Evolutionary conservation across 64 coral and sea anemone species (phyloP).

Genomic region (Dendrophyllia cribrosa): DNA sequence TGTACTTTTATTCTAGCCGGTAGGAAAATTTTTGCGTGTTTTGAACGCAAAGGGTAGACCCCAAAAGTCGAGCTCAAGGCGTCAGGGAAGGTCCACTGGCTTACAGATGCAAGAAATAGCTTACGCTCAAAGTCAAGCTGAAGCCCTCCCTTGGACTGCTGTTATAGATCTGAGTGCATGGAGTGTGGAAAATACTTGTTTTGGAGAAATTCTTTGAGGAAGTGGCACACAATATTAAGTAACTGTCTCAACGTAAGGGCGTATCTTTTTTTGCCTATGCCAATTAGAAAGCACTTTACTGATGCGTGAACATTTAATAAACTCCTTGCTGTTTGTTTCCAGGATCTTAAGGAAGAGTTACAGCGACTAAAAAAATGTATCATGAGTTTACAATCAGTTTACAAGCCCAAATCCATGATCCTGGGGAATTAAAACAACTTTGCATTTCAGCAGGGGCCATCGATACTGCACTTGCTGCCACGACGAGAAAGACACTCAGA

Average conservation of each 20-base stretch:
- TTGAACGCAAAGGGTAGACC: neutral
- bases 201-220: neutral
- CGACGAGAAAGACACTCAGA: constrained; percentile 35
- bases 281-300: neutral
- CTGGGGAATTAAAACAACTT: neutral
- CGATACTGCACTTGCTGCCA: constrained; percentile 25
- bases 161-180: neutral
- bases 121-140: neutral
- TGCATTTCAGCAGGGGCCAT: constrained; percentile 25
- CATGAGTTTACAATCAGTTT: neutral
- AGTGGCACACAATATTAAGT: neutral
- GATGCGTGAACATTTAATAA: neutral
- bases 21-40: neutral
- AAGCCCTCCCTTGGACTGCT: neutral
- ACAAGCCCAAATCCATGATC: constrained; percentile 23
- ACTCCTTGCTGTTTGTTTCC: constrained; percentile 1
- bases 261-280: neutral
- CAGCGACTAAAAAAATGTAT: constrained; percentile 9
- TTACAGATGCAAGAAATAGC: neutral
- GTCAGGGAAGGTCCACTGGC: constrained; percentile 4
- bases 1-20: constrained; percentile 3
- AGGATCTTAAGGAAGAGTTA: neutral
- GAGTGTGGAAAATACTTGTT: neutral
- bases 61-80: neutral
- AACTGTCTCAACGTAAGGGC: no score